Evolutionary conservation across 1,140 invertebrate genomes (phyloP).

Genomic region (Sycophaga agraensis): DNA sequence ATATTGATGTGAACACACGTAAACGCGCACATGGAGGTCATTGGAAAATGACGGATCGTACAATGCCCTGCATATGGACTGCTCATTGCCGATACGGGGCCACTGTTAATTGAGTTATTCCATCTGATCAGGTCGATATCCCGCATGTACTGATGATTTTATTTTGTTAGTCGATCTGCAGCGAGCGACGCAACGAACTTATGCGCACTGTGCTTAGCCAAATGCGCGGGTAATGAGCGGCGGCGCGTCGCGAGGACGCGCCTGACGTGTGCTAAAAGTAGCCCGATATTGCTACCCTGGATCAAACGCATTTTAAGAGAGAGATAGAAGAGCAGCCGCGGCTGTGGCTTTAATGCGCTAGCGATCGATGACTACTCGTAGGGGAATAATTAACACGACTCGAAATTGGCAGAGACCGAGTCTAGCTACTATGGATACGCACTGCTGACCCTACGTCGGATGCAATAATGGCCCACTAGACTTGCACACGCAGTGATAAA

Average conservation of each 20-base stretch:
- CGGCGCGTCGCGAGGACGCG: constrained; percentile 1
- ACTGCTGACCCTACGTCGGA: too few species aligned
- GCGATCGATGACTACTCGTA: constrained; percentile 47
- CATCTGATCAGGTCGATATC: constrained; percentile 42
- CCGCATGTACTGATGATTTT: constrained; percentile 40
- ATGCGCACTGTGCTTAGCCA: constrained; percentile 12
- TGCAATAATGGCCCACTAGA: too few species aligned
- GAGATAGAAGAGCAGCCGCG: constrained; percentile 34
- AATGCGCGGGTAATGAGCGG: constrained; percentile 21
- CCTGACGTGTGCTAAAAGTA: constrained; percentile 52
- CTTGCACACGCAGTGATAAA: too few species aligned
- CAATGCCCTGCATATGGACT: too few species aligned
- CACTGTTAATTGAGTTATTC: constrained; percentile 43
- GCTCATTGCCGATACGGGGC: too few species aligned
- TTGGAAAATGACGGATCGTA: too few species aligned
- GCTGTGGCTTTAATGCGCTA: constrained; percentile 42
- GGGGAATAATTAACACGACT: constrained; percentile 45
- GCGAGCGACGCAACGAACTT: constrained; percentile 32
- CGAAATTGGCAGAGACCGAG: constrained; percentile 31
- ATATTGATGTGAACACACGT: too few species aligned
- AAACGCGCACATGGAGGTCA: too few species aligned
- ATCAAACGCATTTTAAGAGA: constrained; percentile 19
- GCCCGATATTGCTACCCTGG: constrained; percentile 51
- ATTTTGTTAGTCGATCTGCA: constrained; percentile 36
- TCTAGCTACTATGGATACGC: too few species aligned